Evolutionary conservation across 2,888 invertebrate genomes (phyloP).

Genomic region (Drosophila phalerata): DNA sequence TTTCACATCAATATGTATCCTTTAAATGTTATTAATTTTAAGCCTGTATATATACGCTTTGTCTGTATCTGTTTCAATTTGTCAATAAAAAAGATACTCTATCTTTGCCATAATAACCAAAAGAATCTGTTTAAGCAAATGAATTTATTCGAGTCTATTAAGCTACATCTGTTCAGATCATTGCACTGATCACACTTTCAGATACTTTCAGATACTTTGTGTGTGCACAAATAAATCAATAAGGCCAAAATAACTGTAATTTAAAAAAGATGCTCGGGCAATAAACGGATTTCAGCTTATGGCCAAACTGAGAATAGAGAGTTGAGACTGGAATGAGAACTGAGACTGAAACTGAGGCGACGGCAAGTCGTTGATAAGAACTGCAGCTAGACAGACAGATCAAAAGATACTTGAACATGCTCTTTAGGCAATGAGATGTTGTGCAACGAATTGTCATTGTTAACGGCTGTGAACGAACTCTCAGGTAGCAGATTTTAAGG

Average conservation of each 20-base stretch:
- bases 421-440: conserved; percentile 9
- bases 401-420: conserved; percentile 37
- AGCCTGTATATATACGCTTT: neutral
- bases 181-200: conserved; percentile 1
- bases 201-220: conserved; percentile 32
- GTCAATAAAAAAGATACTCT: neutral
- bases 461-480: neutral
- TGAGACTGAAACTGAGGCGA: conserved; percentile 18
- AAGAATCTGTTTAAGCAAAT: neutral
- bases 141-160: neutral
- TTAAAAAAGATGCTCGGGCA: conserved; percentile 37
- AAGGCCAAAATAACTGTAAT: conserved; percentile 40
- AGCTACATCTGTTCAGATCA: conserved; percentile 2
- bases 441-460: conserved; percentile 28
- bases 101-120: neutral
- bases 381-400: conserved; percentile 30
- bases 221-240: conserved; percentile 51
- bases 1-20: neutral
- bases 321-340: conserved; percentile 5
- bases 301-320: conserved; percentile 13
- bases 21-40: neutral
- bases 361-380: conserved; percentile 38
- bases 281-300: conserved; percentile 37
- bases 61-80: neutral
- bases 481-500: conserved; percentile 45